phyloP scores from a whole-genome alignment of 2,113 vertebrate genomes.

The Eudyptes chrysolophus region DNA sequence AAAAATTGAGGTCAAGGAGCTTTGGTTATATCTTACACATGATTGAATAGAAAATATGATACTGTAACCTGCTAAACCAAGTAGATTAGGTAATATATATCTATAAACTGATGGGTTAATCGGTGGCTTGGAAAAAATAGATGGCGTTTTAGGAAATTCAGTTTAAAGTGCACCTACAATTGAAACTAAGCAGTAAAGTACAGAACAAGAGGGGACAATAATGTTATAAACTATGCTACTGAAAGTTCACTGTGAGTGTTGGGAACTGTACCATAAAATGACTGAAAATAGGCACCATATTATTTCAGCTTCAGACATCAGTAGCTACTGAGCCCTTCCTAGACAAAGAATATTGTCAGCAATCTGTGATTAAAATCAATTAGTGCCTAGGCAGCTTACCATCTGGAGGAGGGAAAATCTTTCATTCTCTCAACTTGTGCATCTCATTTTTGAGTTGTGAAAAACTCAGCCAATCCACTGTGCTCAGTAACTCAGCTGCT shows the following conservation, averaged over 20 bases:
- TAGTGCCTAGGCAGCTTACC: not conserved
- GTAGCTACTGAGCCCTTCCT: not conserved
- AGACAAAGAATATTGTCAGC: not conserved
- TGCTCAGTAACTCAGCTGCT: not conserved
- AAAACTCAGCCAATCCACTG: not conserved
- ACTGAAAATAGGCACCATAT: not conserved
- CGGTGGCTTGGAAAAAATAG: not conserved
- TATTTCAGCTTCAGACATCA: not conserved
- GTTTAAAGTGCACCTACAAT: not conserved
- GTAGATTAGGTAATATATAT: not conserved
- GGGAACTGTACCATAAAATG: not conserved
- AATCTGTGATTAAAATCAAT: not conserved
- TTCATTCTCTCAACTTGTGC: not conserved
- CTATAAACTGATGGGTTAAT: not conserved
- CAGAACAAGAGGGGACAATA: not conserved
- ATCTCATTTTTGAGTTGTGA: not conserved
- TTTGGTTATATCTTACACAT: not conserved
- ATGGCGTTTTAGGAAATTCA: not conserved
- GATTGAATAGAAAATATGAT: not conserved
- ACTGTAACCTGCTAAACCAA: not conserved
- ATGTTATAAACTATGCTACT: not conserved
- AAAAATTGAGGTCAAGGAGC: conserved; percentile 50
- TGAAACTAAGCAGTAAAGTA: not conserved
- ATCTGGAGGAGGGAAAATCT: not conserved
- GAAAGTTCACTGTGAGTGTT: not conserved